phyloP scores from a whole-genome alignment of 2,888 invertebrate species.

The Rhyacophila evoluta region DNA sequence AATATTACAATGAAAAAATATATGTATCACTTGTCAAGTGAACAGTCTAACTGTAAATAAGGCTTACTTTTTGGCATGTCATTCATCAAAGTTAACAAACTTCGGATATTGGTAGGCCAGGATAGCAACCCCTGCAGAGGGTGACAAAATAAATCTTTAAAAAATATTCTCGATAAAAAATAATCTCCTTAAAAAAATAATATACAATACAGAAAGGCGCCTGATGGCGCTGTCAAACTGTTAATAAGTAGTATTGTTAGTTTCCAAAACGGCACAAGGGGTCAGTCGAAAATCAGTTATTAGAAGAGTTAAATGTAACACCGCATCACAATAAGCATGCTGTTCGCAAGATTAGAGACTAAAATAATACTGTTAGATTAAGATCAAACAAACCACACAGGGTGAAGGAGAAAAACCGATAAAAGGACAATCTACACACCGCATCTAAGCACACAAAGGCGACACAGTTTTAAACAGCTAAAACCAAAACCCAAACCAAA shows the following conservation, averaged over 20 bases:
- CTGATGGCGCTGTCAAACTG: not conserved
- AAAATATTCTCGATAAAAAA: conserved; percentile 25
- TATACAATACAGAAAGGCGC: not conserved
- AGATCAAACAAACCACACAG: conserved; percentile 24
- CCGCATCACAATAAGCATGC: conserved; percentile 41
- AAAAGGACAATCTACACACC: conserved; percentile 28
- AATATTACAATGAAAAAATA: conserved; percentile 47
- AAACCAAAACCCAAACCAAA: conserved; percentile 39
- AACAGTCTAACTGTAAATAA: conserved; percentile 45
- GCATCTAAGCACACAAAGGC: not conserved
- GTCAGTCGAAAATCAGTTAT: conserved; percentile 30
- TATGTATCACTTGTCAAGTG: conserved; percentile 50
- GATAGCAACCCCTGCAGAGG: not conserved
- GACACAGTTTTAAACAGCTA: conserved; percentile 41
- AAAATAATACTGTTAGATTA: conserved; percentile 33
- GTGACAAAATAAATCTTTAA: conserved; percentile 25
- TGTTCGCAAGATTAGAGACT: conserved; percentile 32
- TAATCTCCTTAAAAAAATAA: not conserved
- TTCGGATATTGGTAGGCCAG: conserved; percentile 7
- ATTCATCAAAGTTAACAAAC: conserved; percentile 41
- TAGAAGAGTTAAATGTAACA: conserved; percentile 19
- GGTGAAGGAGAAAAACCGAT: conserved; percentile 20
- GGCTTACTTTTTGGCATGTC: conserved; percentile 50
- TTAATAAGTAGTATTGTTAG: conserved; percentile 6
- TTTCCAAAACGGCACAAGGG: not conserved